Evolutionary conservation across 2,113 vertebrate species (phyloP), one percentile per base, ranked within the genome.

Genomic region (Mastomys natalensis): DNA sequence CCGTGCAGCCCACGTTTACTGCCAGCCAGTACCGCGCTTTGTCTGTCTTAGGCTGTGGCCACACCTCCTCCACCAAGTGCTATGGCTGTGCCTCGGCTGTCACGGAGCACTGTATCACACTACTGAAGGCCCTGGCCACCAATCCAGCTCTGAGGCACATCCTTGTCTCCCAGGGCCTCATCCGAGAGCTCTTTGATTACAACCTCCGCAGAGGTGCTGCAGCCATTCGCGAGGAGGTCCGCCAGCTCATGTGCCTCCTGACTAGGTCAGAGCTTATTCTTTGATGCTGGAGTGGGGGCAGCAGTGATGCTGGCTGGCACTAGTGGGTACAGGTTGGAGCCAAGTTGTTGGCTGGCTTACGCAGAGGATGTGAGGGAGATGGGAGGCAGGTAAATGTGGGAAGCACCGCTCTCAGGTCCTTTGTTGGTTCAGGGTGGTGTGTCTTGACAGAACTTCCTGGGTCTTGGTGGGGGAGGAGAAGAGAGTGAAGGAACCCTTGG

Each of bases 181-280:
- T 99, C 97, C 98, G 99, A 3, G 99, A 99, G 97, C 98, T 99
- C 85, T 99, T 99, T 24, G 99, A 99, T 95, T 99, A 99, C 96
- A 99, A 99, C 96, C 98, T 99, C 97, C 98, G 99, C 0, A 98
- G 99, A 0, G 99, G 99, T 1, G 99, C 99, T 0, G 99, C 99
- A 29, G 91, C 98, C 48, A 99, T 99, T 99, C 98, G 99, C 19
- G 99, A 99, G 94, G 99, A 99, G 89, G 99, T 99, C 97, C 99
- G 99, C 21, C 99, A 99, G 98, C 99, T 99, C 93, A 99, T 99
- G 98, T 99, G 99, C 98, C 99, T 99, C n/a, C 99, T 99, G 2
- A 99, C 99, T 96, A 99, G 99, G 99, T 99, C 95, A 93, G 95
- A 2, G 53, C 58, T 31, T 81, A 34, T 0, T 0, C 7, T 11